Conservation (phyloP, 2,113 vertebrate species). For the Pedetes capensis region DNA sequence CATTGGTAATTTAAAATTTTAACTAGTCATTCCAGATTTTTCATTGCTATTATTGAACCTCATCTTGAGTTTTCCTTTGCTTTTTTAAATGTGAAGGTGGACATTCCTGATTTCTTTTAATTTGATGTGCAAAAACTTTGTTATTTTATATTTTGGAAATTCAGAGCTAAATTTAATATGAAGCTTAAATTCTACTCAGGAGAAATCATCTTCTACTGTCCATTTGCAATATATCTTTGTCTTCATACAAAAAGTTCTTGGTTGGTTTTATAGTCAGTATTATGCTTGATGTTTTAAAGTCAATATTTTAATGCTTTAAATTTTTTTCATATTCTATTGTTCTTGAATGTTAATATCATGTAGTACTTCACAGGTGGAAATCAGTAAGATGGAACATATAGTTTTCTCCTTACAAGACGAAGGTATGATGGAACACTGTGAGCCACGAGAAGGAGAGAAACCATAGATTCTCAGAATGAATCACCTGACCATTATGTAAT, state of each 20-base stretch:
- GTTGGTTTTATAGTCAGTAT: not conserved
- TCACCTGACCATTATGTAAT: not conserved
- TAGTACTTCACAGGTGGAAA: not conserved
- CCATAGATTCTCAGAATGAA: not conserved
- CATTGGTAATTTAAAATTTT: slow-evolving; percentile 9
- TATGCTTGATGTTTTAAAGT: slow-evolving; percentile 27
- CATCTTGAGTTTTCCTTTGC: not conserved
- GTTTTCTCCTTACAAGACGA: not conserved
- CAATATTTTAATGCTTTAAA: slow-evolving; percentile 9
- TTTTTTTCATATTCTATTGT: not conserved
- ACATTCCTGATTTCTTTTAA: slow-evolving; percentile 59
- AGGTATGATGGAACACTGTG: not conserved
- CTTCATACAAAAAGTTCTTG: slow-evolving; percentile 8
- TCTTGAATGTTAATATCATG: not conserved
- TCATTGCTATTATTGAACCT: not conserved
- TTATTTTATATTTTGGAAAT: slow-evolving; percentile 36
- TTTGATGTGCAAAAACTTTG: slow-evolving; percentile 45
- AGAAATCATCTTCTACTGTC: not conserved
- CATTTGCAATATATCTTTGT: not conserved
- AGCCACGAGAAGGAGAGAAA: not conserved
- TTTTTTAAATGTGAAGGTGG: not conserved
- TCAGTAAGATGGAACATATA: not conserved
- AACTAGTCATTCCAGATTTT: not conserved
- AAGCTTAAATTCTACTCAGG: slow-evolving; percentile 57
- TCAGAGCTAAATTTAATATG: slow-evolving; percentile 47